Percentiles rank a stretch among this genome's conserved stretches.
Evolutionary conservation across 2,797 vertebrate species (phyloP).

Genomic region (Meda fulgida): DNA sequence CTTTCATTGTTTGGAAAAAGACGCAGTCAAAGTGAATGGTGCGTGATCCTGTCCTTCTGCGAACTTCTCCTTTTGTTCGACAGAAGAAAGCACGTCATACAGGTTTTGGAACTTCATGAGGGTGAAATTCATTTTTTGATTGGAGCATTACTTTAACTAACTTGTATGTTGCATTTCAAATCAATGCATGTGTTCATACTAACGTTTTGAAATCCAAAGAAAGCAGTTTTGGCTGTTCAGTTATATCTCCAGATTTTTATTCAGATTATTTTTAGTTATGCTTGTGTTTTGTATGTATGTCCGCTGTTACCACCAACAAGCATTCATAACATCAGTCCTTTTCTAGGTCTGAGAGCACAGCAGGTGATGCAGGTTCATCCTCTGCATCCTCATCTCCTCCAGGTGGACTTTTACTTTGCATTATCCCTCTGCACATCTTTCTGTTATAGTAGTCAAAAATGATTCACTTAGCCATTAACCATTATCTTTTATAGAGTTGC

Average conservation of each 20-base stretch:
- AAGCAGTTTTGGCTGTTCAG: neutral
- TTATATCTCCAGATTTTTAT: neutral
- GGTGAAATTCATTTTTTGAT: neutral
- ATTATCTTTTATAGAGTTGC: conserved; percentile 81
- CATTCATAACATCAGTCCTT: neutral
- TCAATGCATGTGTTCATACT: too few species aligned
- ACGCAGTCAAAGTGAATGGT: neutral
- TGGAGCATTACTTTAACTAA: neutral
- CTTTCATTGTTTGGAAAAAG: neutral
- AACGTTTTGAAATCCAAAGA: neutral
- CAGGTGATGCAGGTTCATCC: conserved; percentile 41
- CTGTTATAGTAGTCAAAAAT: neutral
- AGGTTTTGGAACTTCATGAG: neutral
- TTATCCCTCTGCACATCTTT: neutral
- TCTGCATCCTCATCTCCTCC: conserved; percentile 74
- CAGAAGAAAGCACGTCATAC: neutral
- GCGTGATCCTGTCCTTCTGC: neutral
- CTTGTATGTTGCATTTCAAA: neutral
- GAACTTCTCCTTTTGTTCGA: neutral
- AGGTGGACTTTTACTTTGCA: conserved; percentile 76
- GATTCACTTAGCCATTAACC: neutral
- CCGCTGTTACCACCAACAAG: neutral
- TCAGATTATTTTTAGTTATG: neutral
- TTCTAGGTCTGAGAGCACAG: conserved; percentile 57
- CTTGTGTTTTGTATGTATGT: neutral